Conservation (phyloP, 1,140 invertebrate genomes). For the Eumaeus atala region DNA sequence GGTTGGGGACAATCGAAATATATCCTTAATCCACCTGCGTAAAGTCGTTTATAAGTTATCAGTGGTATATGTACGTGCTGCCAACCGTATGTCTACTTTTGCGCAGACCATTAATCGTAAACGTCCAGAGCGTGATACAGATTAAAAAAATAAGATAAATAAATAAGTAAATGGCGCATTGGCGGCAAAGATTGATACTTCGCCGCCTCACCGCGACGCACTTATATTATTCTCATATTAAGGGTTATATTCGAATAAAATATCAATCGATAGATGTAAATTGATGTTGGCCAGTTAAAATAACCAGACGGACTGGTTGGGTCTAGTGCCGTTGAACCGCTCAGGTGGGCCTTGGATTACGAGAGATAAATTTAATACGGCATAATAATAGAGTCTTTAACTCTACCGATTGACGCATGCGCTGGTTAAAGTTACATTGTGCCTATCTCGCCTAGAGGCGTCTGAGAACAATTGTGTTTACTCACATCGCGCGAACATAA, state of each 20-base stretch:
- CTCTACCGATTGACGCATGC: conserved; percentile 13
- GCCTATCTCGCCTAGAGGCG: too few species aligned
- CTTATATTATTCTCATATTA: conserved; percentile 32
- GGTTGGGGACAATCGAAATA: neutral
- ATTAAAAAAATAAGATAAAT: conserved; percentile 58
- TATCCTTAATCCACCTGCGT: neutral
- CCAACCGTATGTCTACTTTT: conserved; percentile 31
- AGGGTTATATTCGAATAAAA: conserved; percentile 43
- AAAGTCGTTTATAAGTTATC: conserved; percentile 30
- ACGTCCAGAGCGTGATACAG: conserved; percentile 47
- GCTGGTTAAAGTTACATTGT: neutral
- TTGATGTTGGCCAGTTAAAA: conserved; percentile 48
- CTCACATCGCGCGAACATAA: too few species aligned
- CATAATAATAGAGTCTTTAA: conserved; percentile 56
- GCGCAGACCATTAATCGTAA: conserved; percentile 50
- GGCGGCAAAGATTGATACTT: conserved; percentile 35
- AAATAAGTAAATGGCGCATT: conserved; percentile 53
- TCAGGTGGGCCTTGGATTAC: conserved; percentile 66
- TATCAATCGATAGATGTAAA: conserved; percentile 48
- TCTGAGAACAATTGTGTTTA: too few species aligned
- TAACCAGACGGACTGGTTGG: conserved; percentile 62
- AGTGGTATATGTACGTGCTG: neutral
- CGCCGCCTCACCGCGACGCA: conserved; percentile 18
- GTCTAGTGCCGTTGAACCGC: conserved; percentile 66
- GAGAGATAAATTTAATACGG: conserved; percentile 64